phyloP scores from a whole-genome alignment of 2,888 invertebrate species.

The Bellardia pandia region DNA sequence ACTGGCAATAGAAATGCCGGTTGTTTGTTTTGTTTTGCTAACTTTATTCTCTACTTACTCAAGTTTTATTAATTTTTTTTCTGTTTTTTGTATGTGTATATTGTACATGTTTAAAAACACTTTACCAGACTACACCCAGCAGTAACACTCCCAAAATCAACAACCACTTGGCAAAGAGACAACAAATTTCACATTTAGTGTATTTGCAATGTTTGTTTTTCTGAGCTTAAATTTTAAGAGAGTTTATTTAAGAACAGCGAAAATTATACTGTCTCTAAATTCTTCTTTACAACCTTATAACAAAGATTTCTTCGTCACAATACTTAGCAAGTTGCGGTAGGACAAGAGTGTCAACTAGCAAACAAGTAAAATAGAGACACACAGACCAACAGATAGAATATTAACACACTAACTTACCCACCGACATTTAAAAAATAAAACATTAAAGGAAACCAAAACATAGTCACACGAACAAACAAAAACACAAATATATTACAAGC shows the following conservation, averaged over 20 bases:
- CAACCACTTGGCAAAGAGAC: background rate
- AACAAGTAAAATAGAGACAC: conserved; percentile 14
- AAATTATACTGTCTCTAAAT: too few species aligned
- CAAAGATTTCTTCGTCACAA: conserved; percentile 61
- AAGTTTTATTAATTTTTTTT: conserved; percentile 13
- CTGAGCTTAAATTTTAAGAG: too few species aligned
- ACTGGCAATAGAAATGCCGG: conserved; percentile 53
- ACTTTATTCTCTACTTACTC: conserved; percentile 55
- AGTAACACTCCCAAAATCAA: background rate
- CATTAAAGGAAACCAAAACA: too few species aligned
- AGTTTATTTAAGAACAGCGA: too few species aligned
- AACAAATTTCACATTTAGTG: background rate
- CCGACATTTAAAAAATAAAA: too few species aligned
- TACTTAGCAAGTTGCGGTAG: conserved; percentile 75
- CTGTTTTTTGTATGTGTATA: too few species aligned
- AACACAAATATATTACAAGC: background rate
- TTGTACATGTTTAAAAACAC: background rate
- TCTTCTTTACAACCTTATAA: conserved; percentile 29
- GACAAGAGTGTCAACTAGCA: conserved; percentile 74
- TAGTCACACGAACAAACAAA: background rate
- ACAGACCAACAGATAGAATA: conserved; percentile 8
- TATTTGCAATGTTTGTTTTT: background rate
- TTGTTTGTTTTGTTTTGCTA: conserved; percentile 71
- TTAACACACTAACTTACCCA: conserved; percentile 24
- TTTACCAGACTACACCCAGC: background rate